These are phyloP conservation scores for Antedon mediterranea DNA, from an alignment of 53 echinoderm and acorn worm genomes.

Conservation along the genomic window DNA sequence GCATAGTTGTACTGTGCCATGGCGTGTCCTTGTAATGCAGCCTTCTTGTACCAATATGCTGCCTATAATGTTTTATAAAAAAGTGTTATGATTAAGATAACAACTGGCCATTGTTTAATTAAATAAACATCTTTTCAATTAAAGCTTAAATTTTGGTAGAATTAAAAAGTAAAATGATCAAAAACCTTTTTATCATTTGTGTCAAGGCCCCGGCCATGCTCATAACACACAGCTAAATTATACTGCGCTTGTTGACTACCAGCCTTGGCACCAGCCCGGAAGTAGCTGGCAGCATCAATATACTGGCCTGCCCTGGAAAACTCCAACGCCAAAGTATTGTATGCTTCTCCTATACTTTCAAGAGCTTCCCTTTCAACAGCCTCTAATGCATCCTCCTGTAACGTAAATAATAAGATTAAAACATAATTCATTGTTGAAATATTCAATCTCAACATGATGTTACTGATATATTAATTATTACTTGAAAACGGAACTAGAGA, in stretches of 20 bases:
- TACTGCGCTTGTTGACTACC: constrained; percentile 64
- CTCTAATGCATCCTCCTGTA: not conserved
- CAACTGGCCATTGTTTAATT: too few relatives aligned
- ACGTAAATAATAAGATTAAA: too few relatives aligned
- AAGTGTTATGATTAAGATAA: too few relatives aligned
- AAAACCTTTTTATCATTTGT: constrained; percentile 39
- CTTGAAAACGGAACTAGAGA: too few relatives aligned
- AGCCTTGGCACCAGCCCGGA: constrained; percentile 26
- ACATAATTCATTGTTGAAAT: too few relatives aligned
- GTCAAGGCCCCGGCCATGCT: constrained; percentile 56
- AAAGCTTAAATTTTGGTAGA: too few relatives aligned
- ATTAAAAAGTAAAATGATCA: not conserved
- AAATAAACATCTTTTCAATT: too few relatives aligned
- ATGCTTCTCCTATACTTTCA: constrained; percentile 35
- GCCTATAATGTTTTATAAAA: constrained; percentile 20
- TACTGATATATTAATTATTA: too few relatives aligned
- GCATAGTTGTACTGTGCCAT: constrained; percentile 60
- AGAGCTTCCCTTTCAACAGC: not conserved
- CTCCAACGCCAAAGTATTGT: constrained; percentile 51
- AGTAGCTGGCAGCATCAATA: constrained; percentile 49
- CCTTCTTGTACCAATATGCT: constrained; percentile 38
- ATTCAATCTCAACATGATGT: too few relatives aligned
- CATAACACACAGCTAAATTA: constrained; percentile 72
- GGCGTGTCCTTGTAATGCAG: constrained; percentile 57
- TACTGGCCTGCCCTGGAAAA: constrained; percentile 30